Base-by-base conservation (phyloP, 1,140 invertebrate species). In the Hyles vespertilio region DNA sequence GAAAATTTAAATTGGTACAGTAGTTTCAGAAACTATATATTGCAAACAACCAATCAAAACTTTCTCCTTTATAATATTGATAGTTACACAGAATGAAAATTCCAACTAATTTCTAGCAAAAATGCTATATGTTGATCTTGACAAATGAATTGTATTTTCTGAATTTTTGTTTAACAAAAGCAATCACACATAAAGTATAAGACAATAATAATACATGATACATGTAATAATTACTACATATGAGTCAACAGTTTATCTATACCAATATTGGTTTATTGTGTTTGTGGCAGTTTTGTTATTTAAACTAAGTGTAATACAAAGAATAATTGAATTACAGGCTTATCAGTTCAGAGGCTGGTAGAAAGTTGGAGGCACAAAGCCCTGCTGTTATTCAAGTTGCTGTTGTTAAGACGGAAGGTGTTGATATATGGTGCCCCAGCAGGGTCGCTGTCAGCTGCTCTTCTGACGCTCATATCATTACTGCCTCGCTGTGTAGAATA, bases 381-480 rank as follows among this genome's bases (percentile, higher is more conserved):
- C 44, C 85, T 99, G 43, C 90, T 98, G 51, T 86, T 99, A 8
- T 99, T 99, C 79, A 99, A 99, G 90, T 86, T 99, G 34, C 80
- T 99, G 36, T 62, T 89, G 45, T 89, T 99, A 50, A 97, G 99
- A 82, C 94, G 94, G 74, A 95, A 94, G 80, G 94, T 99, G 50
- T 92, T 99, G 56, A 97, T 99, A 78, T 97, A 96, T 88, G 96
- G 97, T 59, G 95, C 97, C 10, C 98, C 98, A 2, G 98, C 99
- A 2, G 94, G 97, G 60, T 93, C 94, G 32, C 90, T 99, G 51
- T 98, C 97, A 75, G 93, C 94, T 22, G 92, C 95, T 2, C 93
- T 99, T 67, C 86, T 99, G 10, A 95, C 97, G 10, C 90, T 99
- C 47, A 89, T 98, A 7, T 99, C 98, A 8, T 82, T 99, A 32